Evolutionary conservation across 2,797 vertebrate genomes (phyloP).

Genomic region (Melanotaenia pygmaea): DNA sequence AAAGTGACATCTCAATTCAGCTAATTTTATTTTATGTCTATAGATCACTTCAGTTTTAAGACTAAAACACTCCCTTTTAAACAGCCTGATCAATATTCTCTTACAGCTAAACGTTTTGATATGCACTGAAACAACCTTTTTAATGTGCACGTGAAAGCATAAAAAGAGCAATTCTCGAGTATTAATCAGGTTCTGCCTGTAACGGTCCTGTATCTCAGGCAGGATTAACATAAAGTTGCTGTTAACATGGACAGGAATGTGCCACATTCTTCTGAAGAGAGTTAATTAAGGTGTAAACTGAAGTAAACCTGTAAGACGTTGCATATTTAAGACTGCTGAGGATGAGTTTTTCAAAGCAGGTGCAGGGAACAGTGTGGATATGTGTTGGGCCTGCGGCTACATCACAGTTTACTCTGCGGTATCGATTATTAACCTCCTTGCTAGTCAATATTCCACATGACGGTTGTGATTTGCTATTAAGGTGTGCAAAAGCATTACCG

Average conservation of each 20-base stretch:
- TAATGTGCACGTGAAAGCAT: background rate
- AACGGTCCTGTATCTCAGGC: background rate
- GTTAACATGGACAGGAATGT: background rate
- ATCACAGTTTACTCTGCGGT: conserved; percentile 36
- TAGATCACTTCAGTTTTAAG: background rate
- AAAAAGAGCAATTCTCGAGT: background rate
- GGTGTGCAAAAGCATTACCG: background rate
- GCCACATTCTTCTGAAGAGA: background rate
- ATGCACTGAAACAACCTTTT: background rate
- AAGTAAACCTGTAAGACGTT: conserved; percentile 1
- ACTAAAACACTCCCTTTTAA: background rate
- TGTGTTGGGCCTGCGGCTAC: conserved; percentile 25
- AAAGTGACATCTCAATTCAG: background rate
- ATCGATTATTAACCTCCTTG: conserved; percentile 54
- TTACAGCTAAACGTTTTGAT: background rate
- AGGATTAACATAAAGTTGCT: background rate
- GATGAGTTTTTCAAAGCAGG: conserved; percentile 26
- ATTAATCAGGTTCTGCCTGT: background rate
- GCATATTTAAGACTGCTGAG: background rate
- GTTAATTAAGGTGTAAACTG: background rate
- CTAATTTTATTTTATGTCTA: background rate
- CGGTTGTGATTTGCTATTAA: conserved; percentile 29
- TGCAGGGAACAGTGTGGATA: conserved; percentile 46
- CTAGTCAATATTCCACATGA: conserved; percentile 28
- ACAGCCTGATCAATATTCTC: background rate